Conservation (phyloP, 2,888 invertebrate genomes). For the Stenichneumon culpator region DNA sequence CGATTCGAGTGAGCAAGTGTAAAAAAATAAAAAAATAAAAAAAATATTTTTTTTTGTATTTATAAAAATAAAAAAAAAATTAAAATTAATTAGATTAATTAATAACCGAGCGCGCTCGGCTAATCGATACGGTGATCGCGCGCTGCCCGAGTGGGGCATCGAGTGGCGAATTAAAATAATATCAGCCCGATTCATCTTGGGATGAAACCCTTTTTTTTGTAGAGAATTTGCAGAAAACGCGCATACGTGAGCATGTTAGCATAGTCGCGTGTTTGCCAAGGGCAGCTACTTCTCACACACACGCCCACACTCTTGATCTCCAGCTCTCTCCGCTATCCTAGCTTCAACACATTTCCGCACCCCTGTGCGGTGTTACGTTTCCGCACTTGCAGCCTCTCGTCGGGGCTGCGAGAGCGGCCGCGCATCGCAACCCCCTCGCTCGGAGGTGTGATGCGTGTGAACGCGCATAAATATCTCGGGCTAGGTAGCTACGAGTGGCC, state of each 20-base stretch:
- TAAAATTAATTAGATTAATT: conserved; percentile 47
- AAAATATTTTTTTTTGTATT: too few species aligned
- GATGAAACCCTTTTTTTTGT: background rate
- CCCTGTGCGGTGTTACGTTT: conserved; percentile 27
- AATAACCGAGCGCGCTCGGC: conserved; percentile 33
- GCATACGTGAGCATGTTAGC: conserved; percentile 8
- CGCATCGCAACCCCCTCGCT: background rate
- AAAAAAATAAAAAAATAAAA: background rate
- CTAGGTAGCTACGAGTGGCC: conserved; percentile 29
- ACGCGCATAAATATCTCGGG: conserved; percentile 51
- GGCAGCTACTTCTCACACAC: conserved; percentile 46
- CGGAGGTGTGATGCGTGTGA: conserved; percentile 51
- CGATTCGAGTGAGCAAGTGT: background rate
- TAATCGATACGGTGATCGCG: conserved; percentile 44
- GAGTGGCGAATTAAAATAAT: conserved; percentile 15
- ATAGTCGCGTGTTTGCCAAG: conserved; percentile 33
- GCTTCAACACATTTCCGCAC: conserved; percentile 15
- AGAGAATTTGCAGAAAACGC: background rate
- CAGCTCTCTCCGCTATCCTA: conserved; percentile 1
- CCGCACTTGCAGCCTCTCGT: conserved; percentile 26
- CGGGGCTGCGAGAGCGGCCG: conserved; percentile 5
- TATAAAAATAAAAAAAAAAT: background rate
- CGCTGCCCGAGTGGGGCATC: background rate
- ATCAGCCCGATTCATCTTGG: background rate
- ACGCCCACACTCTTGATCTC: background rate